phyloP scores from a whole-genome alignment of 1,140 invertebrate genomes.

The Pteromalus puparum region DNA sequence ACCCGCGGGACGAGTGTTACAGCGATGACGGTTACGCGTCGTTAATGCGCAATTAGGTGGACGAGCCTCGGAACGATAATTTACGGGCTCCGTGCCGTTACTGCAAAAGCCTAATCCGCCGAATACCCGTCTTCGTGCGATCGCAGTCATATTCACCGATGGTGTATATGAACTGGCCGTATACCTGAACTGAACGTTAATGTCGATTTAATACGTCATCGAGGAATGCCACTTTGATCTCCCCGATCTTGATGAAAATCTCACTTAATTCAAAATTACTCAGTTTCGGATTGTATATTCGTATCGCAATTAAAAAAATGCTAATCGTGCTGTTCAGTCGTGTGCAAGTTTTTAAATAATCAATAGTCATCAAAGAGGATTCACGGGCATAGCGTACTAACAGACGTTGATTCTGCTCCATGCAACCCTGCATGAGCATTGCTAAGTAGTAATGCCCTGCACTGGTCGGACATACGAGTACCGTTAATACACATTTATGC shows the following conservation, averaged over 20 bases:
- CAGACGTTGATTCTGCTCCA: background rate
- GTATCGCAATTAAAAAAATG: no score
- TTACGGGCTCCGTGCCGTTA: background rate
- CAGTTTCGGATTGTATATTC: no score
- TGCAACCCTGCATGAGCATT: background rate
- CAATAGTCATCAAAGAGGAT: no score
- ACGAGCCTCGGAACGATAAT: background rate
- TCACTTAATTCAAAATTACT: background rate
- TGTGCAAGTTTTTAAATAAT: no score
- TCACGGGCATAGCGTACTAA: no score
- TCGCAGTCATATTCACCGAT: conserved; percentile 15
- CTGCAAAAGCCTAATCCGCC: background rate
- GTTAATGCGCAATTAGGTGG: conserved; percentile 27
- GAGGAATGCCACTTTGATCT: background rate
- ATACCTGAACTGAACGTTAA: no score
- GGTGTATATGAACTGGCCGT: background rate
- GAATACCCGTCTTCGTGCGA: conserved; percentile 36
- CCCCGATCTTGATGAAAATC: background rate
- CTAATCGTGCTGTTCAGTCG: no score
- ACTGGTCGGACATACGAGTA: background rate
- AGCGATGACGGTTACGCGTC: conserved; percentile 12
- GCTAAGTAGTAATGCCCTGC: background rate
- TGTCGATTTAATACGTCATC: background rate
- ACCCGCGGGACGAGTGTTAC: background rate
- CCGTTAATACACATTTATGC: background rate